Evolutionary conservation across 2,113 vertebrate genomes (phyloP), one percentile per base, ranked within the genome.

Genomic region (Regulus satrapa): DNA sequence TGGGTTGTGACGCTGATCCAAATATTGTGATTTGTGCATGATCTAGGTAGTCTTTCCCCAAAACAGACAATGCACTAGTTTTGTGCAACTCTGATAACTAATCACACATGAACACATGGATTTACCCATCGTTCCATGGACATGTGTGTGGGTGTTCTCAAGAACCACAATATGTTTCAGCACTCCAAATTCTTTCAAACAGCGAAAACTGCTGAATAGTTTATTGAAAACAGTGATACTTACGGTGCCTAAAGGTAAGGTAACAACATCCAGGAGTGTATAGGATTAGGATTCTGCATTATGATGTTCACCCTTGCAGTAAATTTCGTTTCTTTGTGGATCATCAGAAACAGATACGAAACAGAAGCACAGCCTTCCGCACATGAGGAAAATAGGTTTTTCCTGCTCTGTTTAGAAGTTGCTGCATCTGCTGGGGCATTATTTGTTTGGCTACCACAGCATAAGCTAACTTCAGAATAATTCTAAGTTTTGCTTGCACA

Each of bases 271-370:
- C 75, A 68, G 71, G 26, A 62, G 34, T 32, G 55, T 38, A 41
- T 14, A 64, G 72, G 74, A 56, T 90, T 56, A 43, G 43, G 75
- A 78, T 63, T 69, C 45, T 86, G 68, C 56, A 88, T 93, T 77
- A 77, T 59, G 52, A 49, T 71, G 72, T 56, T 46, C 92, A 92
- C 38, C 48, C 68, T 93, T 93, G 88, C 72, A 88, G 79, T 80
- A 96, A 86, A 96, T 95, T 89, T 63, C 63, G 63, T 94, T 95
- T 89, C 78, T 94, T 90, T 94, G 88, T 83, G 89, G 89, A 77
- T 92, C 88, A 95, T 93, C 81, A 93, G 89, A 88, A 97, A 58
- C 31, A 55, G 69, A 91, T 54, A 94, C 23, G 49, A 95, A 88
- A 82, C 0, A 4, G 66, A 95, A 88, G 29, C 34, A 58, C 29